Percentiles rank a stretch among this genome's conserved stretches.
Conservation (phyloP, 2,888 invertebrate genomes). For the Pyrochroa serraticornis region DNA sequence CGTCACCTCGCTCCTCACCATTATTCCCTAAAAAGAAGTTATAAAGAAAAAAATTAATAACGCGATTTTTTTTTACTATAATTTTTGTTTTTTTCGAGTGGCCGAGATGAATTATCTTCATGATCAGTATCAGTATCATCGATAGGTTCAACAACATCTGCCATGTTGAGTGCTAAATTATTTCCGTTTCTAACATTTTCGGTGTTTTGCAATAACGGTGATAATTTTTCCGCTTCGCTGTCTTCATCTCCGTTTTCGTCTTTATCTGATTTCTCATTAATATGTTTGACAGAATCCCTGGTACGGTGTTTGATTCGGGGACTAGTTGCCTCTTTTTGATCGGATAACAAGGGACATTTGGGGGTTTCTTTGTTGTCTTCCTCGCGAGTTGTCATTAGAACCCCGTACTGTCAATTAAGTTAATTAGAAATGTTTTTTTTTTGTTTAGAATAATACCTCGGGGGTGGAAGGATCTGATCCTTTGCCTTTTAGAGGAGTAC, state of each 20-base stretch:
- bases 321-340: constrained; percentile 43
- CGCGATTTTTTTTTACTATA: constrained; percentile 39
- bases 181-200: constrained; percentile 47
- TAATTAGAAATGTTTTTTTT: background rate
- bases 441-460: constrained; percentile 55
- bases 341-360: constrained; percentile 53
- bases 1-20: constrained; percentile 63
- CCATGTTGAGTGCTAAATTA: constrained; percentile 58
- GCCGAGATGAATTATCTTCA: constrained; percentile 53
- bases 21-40: constrained; percentile 8
- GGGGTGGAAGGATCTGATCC: constrained; percentile 57
- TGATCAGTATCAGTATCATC: constrained; percentile 65
- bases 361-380: constrained; percentile 60
- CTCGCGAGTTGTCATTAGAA: constrained; percentile 68
- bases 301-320: constrained; percentile 48
- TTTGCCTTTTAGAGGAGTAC: constrained; percentile 58
- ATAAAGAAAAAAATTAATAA: background rate
- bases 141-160: constrained; percentile 64
- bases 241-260: constrained; percentile 71
- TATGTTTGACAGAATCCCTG: constrained; percentile 64
- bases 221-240: constrained; percentile 82
- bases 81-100: constrained; percentile 39
- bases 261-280: constrained; percentile 64
- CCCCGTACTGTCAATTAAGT: constrained; percentile 69
- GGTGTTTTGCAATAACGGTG: constrained; percentile 69